phyloP scores from a whole-genome alignment of 2,888 invertebrate genomes.

The Clanis bilineata region DNA sequence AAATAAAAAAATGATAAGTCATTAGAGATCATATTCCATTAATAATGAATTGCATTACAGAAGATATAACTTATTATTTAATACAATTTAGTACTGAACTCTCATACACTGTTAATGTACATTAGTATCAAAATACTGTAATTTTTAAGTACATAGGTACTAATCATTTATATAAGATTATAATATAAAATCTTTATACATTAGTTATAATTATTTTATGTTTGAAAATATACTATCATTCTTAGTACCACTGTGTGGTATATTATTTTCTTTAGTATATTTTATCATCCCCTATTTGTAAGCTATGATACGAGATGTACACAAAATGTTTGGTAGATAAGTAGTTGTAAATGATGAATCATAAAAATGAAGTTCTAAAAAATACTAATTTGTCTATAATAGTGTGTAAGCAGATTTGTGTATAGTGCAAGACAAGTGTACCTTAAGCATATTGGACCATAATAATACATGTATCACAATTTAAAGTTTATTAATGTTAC shows the following conservation, averaged over 20 bases:
- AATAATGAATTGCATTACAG: background rate
- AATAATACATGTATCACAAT: background rate
- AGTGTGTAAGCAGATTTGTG: no score
- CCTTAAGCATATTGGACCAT: background rate
- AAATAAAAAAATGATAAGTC: conserved; percentile 36
- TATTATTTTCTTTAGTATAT: background rate
- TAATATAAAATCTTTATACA: background rate
- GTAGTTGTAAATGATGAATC: background rate
- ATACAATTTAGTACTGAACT: background rate
- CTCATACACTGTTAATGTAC: background rate
- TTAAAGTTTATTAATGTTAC: background rate
- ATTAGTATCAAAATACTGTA: background rate
- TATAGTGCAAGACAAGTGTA: background rate
- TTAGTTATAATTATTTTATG: background rate
- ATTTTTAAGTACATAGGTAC: background rate
- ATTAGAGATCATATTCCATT: conserved; percentile 5
- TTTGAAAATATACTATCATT: background rate
- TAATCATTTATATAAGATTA: background rate
- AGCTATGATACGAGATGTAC: no score
- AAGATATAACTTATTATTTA: background rate
- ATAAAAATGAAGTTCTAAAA: background rate
- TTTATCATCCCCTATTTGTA: background rate
- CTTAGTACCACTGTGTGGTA: background rate
- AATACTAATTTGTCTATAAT: background rate
- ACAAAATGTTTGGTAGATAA: background rate